Evolutionary conservation across 2,888 invertebrate genomes (phyloP), one percentile per base, ranked within the genome.

Genomic region (Amiota minor): DNA sequence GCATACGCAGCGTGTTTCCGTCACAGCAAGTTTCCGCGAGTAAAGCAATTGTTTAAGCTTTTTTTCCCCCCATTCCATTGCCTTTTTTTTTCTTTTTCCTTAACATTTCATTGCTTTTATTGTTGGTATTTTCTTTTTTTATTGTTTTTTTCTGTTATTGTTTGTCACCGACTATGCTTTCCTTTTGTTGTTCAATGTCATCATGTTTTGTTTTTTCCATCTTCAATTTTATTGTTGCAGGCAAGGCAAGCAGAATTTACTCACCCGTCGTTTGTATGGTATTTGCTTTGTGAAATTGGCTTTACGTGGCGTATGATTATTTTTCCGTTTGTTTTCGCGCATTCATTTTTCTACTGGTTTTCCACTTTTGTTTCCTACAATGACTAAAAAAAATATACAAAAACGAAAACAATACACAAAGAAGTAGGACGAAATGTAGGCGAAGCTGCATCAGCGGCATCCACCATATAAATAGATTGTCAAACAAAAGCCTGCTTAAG

Each of bases 401-500:
- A 4, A 10, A 56, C 10, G 16, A 59, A 20, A 59, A 18, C 59
- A 20, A 4, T 1, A 20, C 59, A 59, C 59, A 59, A 20, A 20
- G 59, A 35, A 35, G 35, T 6, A 35, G 35, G 35, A 35, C 35
- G 35, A 35, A 35, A 35, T 3, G 35, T 35, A 35, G 35, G 6
- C 6, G 35, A 35, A 6, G 35, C 35, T 35, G 6, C 35, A 35
- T 35, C 35, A 62, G 20, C 45, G 62, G 35, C 18, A 61, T 45
- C 46, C 10, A 1, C 10, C 12, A 10, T 12, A 11, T 47, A 35
- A 35, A 49, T 70, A 14, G 23, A 20, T 16, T 16, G 46, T 56
- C 71, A 71, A 64, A 59, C 20, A 16, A 56, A 50, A 50, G 53
- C 53, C 61, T 49, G 47, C 61, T 46, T 68, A 72, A 72, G 67